Conservation (phyloP, 2,888 invertebrate genomes). For the Lacanobia wlatinum region DNA sequence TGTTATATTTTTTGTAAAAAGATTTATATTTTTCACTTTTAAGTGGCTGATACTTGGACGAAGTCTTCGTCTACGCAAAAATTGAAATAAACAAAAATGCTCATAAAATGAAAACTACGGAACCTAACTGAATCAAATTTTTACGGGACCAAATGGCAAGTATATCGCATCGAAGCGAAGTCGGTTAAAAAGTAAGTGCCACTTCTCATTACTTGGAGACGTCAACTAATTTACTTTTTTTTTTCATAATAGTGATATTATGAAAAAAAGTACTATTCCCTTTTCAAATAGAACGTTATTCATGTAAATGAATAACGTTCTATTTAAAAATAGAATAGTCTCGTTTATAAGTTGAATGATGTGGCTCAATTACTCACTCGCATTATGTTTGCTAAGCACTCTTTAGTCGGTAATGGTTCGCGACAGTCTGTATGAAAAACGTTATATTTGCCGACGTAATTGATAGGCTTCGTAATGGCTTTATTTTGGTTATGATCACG, state of each 20-base stretch:
- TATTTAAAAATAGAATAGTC: conserved; percentile 52
- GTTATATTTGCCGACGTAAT: conserved; percentile 33
- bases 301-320: conserved; percentile 10
- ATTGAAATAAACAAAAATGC: too few relatives aligned
- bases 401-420: conserved; percentile 48
- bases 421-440: conserved; percentile 45
- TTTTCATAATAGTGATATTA: conserved; percentile 42
- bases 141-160: too few relatives aligned
- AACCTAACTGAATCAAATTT: too few relatives aligned
- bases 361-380: conserved; percentile 70
- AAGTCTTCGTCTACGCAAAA: too few relatives aligned
- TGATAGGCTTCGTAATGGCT: conserved; percentile 28
- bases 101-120: too few relatives aligned
- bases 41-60: too few relatives aligned
- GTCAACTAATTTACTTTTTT: conserved; percentile 29
- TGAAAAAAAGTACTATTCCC: too few relatives aligned
- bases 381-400: conserved; percentile 64
- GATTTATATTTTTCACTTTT: too few relatives aligned
- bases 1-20: too few relatives aligned
- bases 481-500: conserved; percentile 3
- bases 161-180: too few relatives aligned
- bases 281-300: conserved; percentile 42
- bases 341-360: conserved; percentile 71
- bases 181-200: neutral
- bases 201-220: conserved; percentile 12